Conservation (phyloP, 1,140 invertebrate genomes). For the Notospermus geniculatus region DNA sequence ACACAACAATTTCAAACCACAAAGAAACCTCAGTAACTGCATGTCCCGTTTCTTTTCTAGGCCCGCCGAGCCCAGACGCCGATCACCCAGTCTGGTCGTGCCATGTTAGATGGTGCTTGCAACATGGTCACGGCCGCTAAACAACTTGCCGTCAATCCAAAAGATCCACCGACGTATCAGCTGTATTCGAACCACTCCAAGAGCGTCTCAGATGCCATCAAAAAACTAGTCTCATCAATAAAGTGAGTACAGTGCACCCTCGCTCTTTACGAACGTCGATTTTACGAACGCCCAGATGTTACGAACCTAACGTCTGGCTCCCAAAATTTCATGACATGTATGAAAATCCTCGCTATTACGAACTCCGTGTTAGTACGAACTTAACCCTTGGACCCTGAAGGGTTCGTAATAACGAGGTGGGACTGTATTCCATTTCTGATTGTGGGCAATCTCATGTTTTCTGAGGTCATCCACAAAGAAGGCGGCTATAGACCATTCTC, state of each 20-base stretch:
- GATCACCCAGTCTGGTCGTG: constrained; percentile 77
- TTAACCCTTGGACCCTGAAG: too few relatives aligned
- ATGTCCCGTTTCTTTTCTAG: constrained; percentile 25
- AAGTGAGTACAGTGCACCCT: constrained; percentile 62
- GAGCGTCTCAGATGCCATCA: constrained; percentile 93
- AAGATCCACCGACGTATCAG: constrained; percentile 92
- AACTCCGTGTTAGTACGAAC: too few relatives aligned
- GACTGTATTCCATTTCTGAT: too few relatives aligned
- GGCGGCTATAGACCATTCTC: too few relatives aligned
- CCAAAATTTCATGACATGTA: too few relatives aligned
- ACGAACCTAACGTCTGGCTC: too few relatives aligned
- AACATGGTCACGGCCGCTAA: constrained; percentile 89
- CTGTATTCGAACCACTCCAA: constrained; percentile 89
- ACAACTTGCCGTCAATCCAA: constrained; percentile 81
- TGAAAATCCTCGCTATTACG: too few relatives aligned
- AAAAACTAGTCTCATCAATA: constrained; percentile 85
- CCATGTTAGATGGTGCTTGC: constrained; percentile 80
- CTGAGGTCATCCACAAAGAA: background rate
- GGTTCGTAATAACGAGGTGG: too few relatives aligned
- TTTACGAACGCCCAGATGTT: too few relatives aligned
- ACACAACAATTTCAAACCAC: too few relatives aligned
- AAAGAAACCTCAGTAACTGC: too few relatives aligned
- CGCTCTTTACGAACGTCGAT: too few relatives aligned
- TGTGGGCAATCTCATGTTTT: background rate
- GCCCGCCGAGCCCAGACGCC: constrained; percentile 74